Percentiles rank a stretch among this genome's conserved stretches.
Conservation (phyloP, 2,888 invertebrate species). For the Spodoptera picta region DNA sequence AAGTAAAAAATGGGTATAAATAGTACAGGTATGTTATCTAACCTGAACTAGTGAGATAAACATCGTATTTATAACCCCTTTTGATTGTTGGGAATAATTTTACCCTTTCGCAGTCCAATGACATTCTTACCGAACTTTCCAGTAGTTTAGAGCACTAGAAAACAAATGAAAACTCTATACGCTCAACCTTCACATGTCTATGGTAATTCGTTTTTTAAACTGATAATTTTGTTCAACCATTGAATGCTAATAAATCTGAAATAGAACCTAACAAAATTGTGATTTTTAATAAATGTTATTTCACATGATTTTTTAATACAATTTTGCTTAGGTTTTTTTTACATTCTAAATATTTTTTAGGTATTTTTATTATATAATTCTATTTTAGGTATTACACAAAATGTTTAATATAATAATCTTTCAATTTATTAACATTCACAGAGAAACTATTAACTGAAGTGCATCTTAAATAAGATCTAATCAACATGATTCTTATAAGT, state of each 20-base stretch:
- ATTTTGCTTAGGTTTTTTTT: too few relatives aligned
- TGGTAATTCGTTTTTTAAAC: constrained; percentile 2
- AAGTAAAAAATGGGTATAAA: constrained; percentile 45
- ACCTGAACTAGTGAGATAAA: constrained; percentile 96
- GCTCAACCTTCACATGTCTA: constrained; percentile 72
- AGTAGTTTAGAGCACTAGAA: constrained; percentile 92
- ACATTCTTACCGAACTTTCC: constrained; percentile 92
- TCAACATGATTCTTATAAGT: too few relatives aligned
- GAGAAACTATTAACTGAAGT: background rate
- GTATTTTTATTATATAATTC: too few relatives aligned
- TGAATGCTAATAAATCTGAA: constrained; percentile 27
- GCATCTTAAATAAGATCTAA: too few relatives aligned
- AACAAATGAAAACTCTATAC: constrained; percentile 66
- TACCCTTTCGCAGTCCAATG: constrained; percentile 92
- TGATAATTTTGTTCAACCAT: background rate
- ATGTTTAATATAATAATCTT: background rate
- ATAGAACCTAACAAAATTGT: background rate
- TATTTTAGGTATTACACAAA: background rate
- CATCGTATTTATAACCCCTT: constrained; percentile 94
- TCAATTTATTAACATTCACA: constrained; percentile 20
- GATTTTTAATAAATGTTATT: too few relatives aligned
- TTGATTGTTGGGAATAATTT: constrained; percentile 95
- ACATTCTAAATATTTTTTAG: too few relatives aligned
- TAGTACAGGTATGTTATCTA: constrained; percentile 71
- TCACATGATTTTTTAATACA: too few relatives aligned